These are phyloP conservation scores for Pseudomyrmex pallidus DNA, from an alignment of 1,140 invertebrate species.

Conservation along the genomic window DNA sequence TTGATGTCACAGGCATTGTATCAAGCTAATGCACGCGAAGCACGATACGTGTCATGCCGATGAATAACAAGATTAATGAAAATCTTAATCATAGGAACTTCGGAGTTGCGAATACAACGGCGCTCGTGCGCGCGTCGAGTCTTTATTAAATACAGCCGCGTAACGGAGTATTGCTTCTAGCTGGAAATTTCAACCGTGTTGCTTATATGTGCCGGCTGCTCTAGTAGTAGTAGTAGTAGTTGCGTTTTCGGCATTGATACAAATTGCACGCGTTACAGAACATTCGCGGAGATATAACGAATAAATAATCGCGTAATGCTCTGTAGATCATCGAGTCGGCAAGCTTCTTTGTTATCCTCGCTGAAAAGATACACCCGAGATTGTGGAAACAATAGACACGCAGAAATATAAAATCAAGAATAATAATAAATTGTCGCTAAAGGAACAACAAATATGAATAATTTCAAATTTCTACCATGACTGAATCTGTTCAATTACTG, in stretches of 20 bases:
- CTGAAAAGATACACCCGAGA: not conserved
- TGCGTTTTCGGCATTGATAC: conserved; percentile 37
- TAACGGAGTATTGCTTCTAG: conserved; percentile 37
- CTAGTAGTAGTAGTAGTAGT: not conserved
- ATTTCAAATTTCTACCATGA: conserved; percentile 1
- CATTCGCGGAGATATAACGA: conserved; percentile 29
- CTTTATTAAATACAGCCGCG: conserved; percentile 53
- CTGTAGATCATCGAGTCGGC: not conserved
- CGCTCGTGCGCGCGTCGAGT: conserved; percentile 25
- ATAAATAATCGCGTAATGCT: conserved; percentile 35
- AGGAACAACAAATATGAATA: not conserved
- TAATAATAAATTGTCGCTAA: not conserved
- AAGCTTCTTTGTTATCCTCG: conserved; percentile 5
- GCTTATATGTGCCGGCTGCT: too few species aligned
- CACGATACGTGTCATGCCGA: conserved; percentile 50
- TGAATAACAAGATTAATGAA: conserved; percentile 62
- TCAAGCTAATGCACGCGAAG: conserved; percentile 51
- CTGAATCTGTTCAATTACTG: conserved; percentile 1
- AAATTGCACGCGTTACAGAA: conserved; percentile 24
- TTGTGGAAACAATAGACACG: not conserved
- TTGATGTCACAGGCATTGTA: conserved; percentile 57
- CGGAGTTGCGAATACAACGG: conserved; percentile 27
- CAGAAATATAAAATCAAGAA: not conserved
- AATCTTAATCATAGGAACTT: conserved; percentile 61
- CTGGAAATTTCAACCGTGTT: conserved; percentile 22